Evolutionary conservation across 1,140 invertebrate genomes (phyloP).

Genomic region (Coelopa frigida): DNA sequence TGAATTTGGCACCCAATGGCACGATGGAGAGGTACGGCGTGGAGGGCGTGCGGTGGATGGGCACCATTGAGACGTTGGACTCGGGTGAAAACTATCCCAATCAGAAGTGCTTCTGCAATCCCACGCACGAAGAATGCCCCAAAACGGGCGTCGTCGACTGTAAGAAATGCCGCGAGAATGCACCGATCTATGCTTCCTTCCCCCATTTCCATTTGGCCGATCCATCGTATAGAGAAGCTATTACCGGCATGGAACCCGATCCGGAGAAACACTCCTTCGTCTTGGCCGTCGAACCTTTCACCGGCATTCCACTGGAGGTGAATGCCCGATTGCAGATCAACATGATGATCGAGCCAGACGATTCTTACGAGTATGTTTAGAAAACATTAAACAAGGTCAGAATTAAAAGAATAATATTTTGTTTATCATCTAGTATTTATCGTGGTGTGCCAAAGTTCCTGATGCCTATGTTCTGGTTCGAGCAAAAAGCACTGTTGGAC

Average conservation of each 20-base stretch:
- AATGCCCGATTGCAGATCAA: conserved; percentile 67
- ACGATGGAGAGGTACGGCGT: conserved; percentile 45
- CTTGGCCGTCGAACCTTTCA: conserved; percentile 63
- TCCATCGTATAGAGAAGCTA: conserved; percentile 52
- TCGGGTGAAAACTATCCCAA: conserved; percentile 59
- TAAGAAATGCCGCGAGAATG: conserved; percentile 60
- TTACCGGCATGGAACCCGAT: conserved; percentile 65
- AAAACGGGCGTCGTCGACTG: conserved; percentile 57
- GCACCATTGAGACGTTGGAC: conserved; percentile 55
- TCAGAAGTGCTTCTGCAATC: conserved; percentile 51
- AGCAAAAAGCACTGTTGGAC: conserved; percentile 57
- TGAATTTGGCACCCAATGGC: conserved; percentile 41
- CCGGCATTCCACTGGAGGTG: conserved; percentile 62
- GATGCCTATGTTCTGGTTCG: conserved; percentile 69
- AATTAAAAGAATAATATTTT: neutral
- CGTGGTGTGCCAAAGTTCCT: conserved; percentile 48
- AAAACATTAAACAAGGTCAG: neutral
- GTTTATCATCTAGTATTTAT: conserved; percentile 45
- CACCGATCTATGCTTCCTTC: conserved; percentile 73
- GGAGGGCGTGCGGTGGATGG: conserved; percentile 53
- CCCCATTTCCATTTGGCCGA: conserved; percentile 84
- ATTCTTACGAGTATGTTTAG: conserved; percentile 50
- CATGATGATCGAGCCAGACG: conserved; percentile 54
- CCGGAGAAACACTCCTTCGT: conserved; percentile 60
- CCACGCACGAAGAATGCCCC: conserved; percentile 41